A percentile compares a stretch with the other conserved stretches of the same genome.
These are phyloP conservation scores for Drosophila putrida DNA, from an alignment of 2,888 invertebrate genomes.

Conservation along the genomic window DNA sequence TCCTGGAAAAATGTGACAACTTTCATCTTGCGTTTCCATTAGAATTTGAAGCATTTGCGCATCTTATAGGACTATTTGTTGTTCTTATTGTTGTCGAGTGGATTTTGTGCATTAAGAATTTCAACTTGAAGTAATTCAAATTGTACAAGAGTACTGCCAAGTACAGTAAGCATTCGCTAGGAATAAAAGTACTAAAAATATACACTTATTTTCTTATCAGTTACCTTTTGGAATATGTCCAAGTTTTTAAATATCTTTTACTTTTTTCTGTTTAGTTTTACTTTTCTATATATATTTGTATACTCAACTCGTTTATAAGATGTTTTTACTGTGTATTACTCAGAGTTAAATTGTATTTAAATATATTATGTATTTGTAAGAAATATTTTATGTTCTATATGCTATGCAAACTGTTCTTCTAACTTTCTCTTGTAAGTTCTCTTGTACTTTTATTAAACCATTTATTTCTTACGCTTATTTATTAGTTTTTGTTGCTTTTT, in stretches of 20 bases:
- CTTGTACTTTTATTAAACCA: too few species aligned
- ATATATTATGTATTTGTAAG: too few species aligned
- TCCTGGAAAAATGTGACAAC: conserved; percentile 1
- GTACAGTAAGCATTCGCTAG: conserved; percentile 25
- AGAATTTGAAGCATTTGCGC: conserved; percentile 31
- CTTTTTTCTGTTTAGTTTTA: too few species aligned
- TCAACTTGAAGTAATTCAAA: conserved; percentile 31
- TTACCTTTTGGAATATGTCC: neutral
- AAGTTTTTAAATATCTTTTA: too few species aligned
- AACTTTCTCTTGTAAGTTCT: too few species aligned
- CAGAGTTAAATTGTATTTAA: too few species aligned
- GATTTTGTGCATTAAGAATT: conserved; percentile 30
- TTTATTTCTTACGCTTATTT: too few species aligned
- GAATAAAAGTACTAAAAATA: neutral
- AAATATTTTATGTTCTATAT: too few species aligned
- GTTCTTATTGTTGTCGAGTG: conserved; percentile 49
- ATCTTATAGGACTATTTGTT: conserved; percentile 25
- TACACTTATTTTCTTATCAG: neutral
- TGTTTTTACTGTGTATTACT: too few species aligned
- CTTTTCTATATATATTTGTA: too few species aligned
- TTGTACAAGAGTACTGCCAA: conserved; percentile 21
- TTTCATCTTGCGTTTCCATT: conserved; percentile 46
- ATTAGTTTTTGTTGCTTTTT: neutral
- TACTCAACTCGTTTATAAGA: too few species aligned
- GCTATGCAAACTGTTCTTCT: too few species aligned